A percentile compares a stretch with the other conserved stretches of the same genome.
Evolutionary conservation across 2,113 vertebrate genomes (phyloP).

Genomic region (Prochilodus magdalenae): DNA sequence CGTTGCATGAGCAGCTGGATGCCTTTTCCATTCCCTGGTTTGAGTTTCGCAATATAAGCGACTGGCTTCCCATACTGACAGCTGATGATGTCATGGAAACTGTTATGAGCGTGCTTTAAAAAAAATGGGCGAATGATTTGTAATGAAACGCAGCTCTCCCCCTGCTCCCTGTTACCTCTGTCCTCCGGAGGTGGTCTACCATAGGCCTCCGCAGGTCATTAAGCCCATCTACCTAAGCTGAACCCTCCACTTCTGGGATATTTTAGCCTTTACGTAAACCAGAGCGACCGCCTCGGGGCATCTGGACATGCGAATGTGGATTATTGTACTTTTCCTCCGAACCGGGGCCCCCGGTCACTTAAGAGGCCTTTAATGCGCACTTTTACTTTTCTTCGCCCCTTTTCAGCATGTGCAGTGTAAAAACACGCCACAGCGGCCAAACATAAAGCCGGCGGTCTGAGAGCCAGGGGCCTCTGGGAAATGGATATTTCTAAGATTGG

Average conservation of each 20-base stretch:
- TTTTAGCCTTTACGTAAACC: slow-evolving; percentile 58
- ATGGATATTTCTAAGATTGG: slow-evolving; percentile 27
- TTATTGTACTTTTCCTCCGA: not conserved
- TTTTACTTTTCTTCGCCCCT: slow-evolving; percentile 31
- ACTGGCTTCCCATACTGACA: slow-evolving; percentile 70
- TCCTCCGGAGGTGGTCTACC: slow-evolving; percentile 45
- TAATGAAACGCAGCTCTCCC: slow-evolving; percentile 70
- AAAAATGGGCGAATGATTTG: slow-evolving; percentile 69
- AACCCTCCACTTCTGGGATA: slow-evolving; percentile 32
- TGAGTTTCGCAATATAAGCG: slow-evolving; percentile 69
- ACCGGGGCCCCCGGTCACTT: slow-evolving; percentile 5
- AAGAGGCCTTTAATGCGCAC: slow-evolving; percentile 39
- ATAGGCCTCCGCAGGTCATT: slow-evolving; percentile 40
- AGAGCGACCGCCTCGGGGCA: slow-evolving; percentile 36
- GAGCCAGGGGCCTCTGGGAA: slow-evolving; percentile 22
- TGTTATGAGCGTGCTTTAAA: slow-evolving; percentile 64
- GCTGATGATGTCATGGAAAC: slow-evolving; percentile 79
- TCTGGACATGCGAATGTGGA: slow-evolving; percentile 12
- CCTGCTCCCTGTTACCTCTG: slow-evolving; percentile 8
- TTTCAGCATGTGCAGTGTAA: slow-evolving; percentile 35
- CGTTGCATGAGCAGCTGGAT: slow-evolving; percentile 52
- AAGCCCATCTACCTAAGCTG: slow-evolving; percentile 57
- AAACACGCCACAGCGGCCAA: slow-evolving; percentile 43
- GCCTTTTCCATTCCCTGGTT: slow-evolving; percentile 66
- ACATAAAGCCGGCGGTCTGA: slow-evolving; percentile 31